A percentile compares a stretch with the other conserved stretches of the same genome.
Evolutionary conservation across 2,888 invertebrate genomes (phyloP).

Genomic region (Dromius quadrimaculatus): DNA sequence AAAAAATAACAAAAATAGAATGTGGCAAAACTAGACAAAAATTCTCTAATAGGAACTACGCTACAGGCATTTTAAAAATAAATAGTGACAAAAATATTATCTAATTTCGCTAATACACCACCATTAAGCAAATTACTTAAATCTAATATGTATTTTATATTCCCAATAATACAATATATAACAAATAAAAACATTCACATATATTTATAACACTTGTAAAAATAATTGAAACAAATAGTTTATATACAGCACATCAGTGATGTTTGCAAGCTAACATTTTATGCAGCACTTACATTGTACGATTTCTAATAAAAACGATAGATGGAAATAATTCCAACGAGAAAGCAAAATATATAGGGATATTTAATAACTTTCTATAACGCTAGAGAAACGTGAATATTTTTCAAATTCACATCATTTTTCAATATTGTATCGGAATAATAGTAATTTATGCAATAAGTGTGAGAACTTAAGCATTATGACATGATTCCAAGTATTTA

Average conservation of each 20-base stretch:
- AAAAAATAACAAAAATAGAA: not conserved
- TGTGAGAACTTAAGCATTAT: too few species aligned
- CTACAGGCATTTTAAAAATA: slow-evolving; percentile 25
- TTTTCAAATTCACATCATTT: too few species aligned
- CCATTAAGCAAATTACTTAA: slow-evolving; percentile 24
- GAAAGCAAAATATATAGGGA: too few species aligned
- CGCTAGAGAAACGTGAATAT: too few species aligned
- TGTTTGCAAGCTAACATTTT: slow-evolving; percentile 42
- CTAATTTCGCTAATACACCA: slow-evolving; percentile 23
- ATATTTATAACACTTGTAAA: slow-evolving; percentile 15
- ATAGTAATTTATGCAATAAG: too few species aligned
- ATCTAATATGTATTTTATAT: slow-evolving; percentile 12
- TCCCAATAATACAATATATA: slow-evolving; percentile 3
- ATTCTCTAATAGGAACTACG: slow-evolving; percentile 18
- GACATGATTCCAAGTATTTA: too few species aligned
- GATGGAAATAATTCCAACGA: too few species aligned
- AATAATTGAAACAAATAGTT: slow-evolving; percentile 21
- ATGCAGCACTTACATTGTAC: slow-evolving; percentile 44
- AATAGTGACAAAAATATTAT: slow-evolving; percentile 2
- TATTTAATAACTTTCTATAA: too few species aligned
- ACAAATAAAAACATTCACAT: slow-evolving; percentile 25
- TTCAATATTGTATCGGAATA: too few species aligned
- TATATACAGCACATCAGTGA: slow-evolving; percentile 38
- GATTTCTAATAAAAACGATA: slow-evolving; percentile 12
- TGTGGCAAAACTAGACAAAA: slow-evolving; percentile 27